These are phyloP conservation scores for Crotalus horridus DNA, from an alignment of 2,113 vertebrate species.

Conservation along the genomic window DNA sequence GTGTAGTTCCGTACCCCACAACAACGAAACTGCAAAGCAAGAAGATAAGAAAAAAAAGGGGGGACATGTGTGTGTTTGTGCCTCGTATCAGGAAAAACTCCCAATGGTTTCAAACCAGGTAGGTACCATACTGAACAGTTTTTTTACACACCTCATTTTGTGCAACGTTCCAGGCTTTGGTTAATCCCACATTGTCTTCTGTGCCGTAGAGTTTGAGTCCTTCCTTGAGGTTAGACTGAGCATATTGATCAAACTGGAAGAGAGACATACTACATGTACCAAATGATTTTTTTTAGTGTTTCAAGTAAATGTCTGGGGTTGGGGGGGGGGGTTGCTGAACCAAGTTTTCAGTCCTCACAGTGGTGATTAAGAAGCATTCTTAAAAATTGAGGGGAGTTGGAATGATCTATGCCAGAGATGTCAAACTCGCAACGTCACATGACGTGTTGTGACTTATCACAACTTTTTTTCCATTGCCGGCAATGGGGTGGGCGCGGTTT, in stretches of 20 bases:
- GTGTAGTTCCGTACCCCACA: constrained; percentile 77
- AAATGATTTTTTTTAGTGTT: not conserved
- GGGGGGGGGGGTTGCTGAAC: not conserved
- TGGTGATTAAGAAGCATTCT: not conserved
- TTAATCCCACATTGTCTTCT: constrained; percentile 58
- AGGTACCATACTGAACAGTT: not conserved
- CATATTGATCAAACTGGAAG: constrained; percentile 68
- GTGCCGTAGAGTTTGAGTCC: constrained; percentile 71
- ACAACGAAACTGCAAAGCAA: constrained; percentile 76
- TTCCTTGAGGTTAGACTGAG: constrained; percentile 72
- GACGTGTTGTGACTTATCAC: no score
- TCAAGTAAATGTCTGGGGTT: not conserved
- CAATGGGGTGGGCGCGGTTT: no score
- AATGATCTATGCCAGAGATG: not conserved
- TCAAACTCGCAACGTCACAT: no score
- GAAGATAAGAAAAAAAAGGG: not conserved
- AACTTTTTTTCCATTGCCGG: no score
- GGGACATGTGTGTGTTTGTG: not conserved
- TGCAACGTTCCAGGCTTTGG: constrained; percentile 79
- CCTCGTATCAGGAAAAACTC: not conserved
- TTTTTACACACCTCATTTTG: constrained; percentile 72
- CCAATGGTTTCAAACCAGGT: not conserved
- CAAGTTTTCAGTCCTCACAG: not conserved
- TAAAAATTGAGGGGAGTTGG: not conserved
- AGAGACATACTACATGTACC: not conserved